Conservation (phyloP, 1,140 invertebrate species). For the Drosophila melanica region DNA sequence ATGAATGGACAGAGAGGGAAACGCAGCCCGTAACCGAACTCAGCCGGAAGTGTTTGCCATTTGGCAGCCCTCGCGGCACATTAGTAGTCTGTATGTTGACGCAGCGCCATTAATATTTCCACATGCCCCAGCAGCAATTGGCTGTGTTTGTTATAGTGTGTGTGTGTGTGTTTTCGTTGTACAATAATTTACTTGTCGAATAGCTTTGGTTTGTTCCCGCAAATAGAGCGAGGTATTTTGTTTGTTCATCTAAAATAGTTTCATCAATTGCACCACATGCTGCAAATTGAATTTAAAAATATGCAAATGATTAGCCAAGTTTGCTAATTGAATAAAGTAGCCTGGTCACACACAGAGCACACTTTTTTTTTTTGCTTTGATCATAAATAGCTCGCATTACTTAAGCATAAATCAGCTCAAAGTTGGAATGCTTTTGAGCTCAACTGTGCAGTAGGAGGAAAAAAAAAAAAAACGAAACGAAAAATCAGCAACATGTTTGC, state of each 20-base stretch:
- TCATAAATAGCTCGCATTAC: conserved; percentile 7
- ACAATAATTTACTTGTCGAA: conserved; percentile 76
- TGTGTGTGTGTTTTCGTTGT: conserved; percentile 9
- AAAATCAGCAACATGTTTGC: conserved; percentile 48
- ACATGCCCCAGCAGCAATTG: conserved; percentile 42
- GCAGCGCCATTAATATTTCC: conserved; percentile 77
- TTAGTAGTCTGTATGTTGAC: conserved; percentile 80
- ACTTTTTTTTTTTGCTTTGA: too few relatives aligned
- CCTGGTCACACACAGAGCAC: not conserved
- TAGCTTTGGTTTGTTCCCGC: conserved; percentile 58
- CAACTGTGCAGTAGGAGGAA: conserved; percentile 17
- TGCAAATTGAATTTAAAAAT: conserved; percentile 49
- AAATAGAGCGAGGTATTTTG: conserved; percentile 39
- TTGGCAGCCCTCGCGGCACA: conserved; percentile 78
- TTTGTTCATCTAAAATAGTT: conserved; percentile 44
- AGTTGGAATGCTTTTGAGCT: conserved; percentile 66
- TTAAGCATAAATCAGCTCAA: conserved; percentile 47
- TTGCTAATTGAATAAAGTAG: conserved; percentile 44
- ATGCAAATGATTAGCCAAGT: conserved; percentile 26
- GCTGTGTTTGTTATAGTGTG: not conserved
- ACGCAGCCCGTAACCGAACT: conserved; percentile 17
- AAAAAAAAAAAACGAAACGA: not conserved
- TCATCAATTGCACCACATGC: conserved; percentile 33
- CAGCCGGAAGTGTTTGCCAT: conserved; percentile 74
- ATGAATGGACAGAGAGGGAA: not conserved